Evolutionary conservation across 2,113 vertebrate genomes (phyloP), one percentile per base, ranked within the genome.

Genomic region (Channa maculata): DNA sequence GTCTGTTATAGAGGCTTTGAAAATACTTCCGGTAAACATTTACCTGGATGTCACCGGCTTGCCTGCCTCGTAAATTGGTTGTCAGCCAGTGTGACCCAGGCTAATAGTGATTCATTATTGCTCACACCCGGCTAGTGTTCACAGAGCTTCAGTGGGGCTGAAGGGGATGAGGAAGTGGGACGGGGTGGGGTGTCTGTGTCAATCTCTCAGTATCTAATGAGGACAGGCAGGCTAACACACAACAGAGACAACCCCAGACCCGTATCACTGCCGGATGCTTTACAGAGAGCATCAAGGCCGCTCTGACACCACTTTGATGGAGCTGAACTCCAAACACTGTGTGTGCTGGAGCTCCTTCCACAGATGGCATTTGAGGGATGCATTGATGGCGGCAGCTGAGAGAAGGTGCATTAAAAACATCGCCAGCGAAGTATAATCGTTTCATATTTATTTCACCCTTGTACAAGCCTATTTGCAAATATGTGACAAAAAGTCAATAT

Each of bases 31-130:
- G 49, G 49, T 70, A 37, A 79, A 71, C 1, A 76, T 82, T 80
- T 62, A 80, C 75, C 75, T 72, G 62, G 51, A 74, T 64, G 82
- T 80, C 75, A 77, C 62, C 55, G 57, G 57, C 54, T 65, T 58
- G 62, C 52, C 67, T 34, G 2, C 39, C 59, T 66, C 46, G 50
- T 74, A 87, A 88, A 90, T 86, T 86, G 83, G 77, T 53, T 89
- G 86, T 88, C 85, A 91, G 89, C 74, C 57, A 2, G 15, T 69
- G 79, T 90, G 84, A 86, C 83, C 78, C 34, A 4, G 65, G 77
- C 71, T 88, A 88, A 90, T 88, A 65, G 88, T 80, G 89, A 89
- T 89, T 89, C 85, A 90, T 90, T 89, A 90, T 82, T 82, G 82
- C 80, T 73, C 71, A 44, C 79, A 68, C 63, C 67, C 71, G 51